phyloP scores from a whole-genome alignment of 2,888 invertebrate species.

The Meiosimyza platycephala region DNA sequence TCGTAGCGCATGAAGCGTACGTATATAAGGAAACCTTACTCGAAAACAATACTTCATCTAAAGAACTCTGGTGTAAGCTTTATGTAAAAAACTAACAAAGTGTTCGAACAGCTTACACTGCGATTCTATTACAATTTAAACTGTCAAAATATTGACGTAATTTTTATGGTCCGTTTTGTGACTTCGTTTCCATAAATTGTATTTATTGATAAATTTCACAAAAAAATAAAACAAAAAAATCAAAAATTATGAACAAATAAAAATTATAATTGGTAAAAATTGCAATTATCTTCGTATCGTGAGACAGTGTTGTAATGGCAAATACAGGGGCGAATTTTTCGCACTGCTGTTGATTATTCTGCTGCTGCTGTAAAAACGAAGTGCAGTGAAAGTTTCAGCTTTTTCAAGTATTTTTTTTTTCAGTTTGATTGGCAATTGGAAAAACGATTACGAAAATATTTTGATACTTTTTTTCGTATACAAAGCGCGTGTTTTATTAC shows the following conservation, averaged over 20 bases:
- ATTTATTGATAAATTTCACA: slow-evolving; percentile 40
- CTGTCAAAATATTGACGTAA: slow-evolving; percentile 53
- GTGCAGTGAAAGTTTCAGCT: slow-evolving; percentile 39
- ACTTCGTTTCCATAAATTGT: slow-evolving; percentile 38
- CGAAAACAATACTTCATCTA: too few species aligned
- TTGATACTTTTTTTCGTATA: not conserved
- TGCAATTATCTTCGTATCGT: not conserved
- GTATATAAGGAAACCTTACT: too few species aligned
- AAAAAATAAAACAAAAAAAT: slow-evolving; percentile 35
- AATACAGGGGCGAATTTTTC: slow-evolving; percentile 29
- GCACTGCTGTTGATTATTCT: slow-evolving; percentile 18
- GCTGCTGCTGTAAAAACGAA: slow-evolving; percentile 1
- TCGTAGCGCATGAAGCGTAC: too few species aligned
- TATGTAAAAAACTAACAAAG: too few species aligned
- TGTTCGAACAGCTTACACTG: slow-evolving; percentile 30
- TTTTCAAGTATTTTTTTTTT: slow-evolving; percentile 26
- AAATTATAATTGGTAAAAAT: slow-evolving; percentile 41
- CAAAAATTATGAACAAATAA: slow-evolving; percentile 40
- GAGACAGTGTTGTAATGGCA: slow-evolving; percentile 1
- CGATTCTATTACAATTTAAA: slow-evolving; percentile 28
- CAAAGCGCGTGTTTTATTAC: too few species aligned
- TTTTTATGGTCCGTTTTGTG: slow-evolving; percentile 43
- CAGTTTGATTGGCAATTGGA: slow-evolving; percentile 17
- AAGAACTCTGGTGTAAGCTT: too few species aligned
- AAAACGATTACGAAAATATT: slow-evolving; percentile 21